Evolutionary conservation across 2,113 vertebrate genomes (phyloP), one percentile per base, ranked within the genome.

Genomic region (Pterocles orientalis): DNA sequence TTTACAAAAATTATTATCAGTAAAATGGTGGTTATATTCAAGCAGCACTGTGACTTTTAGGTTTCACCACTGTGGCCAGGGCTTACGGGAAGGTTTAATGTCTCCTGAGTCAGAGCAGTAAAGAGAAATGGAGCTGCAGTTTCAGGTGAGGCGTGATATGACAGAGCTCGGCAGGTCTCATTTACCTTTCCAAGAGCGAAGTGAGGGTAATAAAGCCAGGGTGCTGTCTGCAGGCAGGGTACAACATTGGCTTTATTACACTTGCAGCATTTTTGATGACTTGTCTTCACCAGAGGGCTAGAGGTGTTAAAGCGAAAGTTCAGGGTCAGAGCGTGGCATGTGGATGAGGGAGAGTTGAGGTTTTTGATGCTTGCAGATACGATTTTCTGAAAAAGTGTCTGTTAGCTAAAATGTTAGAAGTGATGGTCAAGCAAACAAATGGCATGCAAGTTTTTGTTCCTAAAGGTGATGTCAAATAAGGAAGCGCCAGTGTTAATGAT

Each of bases 141-240:
- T 80, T 86, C 60, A 62, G 43, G 21, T 62, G 56, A 68, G 51
- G n/a, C 6, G 4, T 10, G 15, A 8, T 58, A 10, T 2, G 12
- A 20, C 2, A 18, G 18, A 39, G 18, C 16, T 62, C 72, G 12
- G 39, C 14, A 6, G 0, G 0, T 56, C 29, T 48, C 12, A 0
- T 45, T 53, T 39, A 28, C 33, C 24, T 39, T 18, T 12, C 51
- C 17, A 25, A 57, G 71, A 91, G 41, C 29, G 15, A 19, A 12
- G 4, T 7, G 31, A 84, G 54, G n/a, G 57, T 18, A 45, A 5
- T 85, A 66, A 47, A 43, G 15, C 24, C 19, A 28, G 17, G 24
- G 21, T 41, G 56, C 45, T 70, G 66, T 14, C 28, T 24, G 24
- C 31, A 53, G 25, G 25, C 43, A 64, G 23, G 56, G 20, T 24